A percentile compares a stretch with the other conserved stretches of the same genome.
These are phyloP conservation scores for Pterobdella sp. DNA, from an alignment of 2,888 invertebrate species.

Conservation along the genomic window DNA sequence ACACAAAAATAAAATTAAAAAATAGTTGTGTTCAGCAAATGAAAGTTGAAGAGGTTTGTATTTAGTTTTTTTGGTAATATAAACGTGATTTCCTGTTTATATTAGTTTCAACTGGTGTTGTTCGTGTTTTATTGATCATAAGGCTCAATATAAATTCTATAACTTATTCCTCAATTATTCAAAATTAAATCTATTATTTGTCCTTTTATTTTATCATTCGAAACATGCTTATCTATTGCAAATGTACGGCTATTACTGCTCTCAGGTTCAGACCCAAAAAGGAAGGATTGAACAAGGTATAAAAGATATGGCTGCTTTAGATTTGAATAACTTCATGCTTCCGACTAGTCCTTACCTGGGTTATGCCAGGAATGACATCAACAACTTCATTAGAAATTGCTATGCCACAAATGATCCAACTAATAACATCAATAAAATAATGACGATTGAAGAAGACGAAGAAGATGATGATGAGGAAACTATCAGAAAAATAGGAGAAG, in stretches of 20 bases:
- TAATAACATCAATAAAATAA: conserved; percentile 1
- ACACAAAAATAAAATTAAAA: background rate
- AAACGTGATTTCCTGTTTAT: conserved; percentile 14
- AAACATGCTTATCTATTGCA: background rate
- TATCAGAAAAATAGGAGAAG: background rate
- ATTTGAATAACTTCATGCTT: conserved; percentile 7
- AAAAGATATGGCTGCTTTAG: background rate
- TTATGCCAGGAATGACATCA: conserved; percentile 5
- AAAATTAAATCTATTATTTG: background rate
- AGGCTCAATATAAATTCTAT: too few relatives aligned
- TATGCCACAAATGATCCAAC: conserved; percentile 6
- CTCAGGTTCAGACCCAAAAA: background rate
- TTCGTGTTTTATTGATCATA: background rate
- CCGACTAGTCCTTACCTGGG: conserved; percentile 9
- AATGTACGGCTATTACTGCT: background rate
- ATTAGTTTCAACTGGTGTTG: background rate
- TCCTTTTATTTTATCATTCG: background rate
- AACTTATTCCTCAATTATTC: background rate
- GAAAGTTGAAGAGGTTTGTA: background rate
- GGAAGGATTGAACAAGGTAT: background rate
- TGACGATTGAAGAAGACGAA: conserved; percentile 10
- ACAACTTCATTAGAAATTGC: conserved; percentile 13
- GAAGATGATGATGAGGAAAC: conserved; percentile 11
- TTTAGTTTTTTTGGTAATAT: background rate
- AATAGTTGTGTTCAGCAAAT: background rate